Base-by-base conservation (phyloP, 1,140 invertebrate genomes). In the Temnothorax nylanderi region DNA sequence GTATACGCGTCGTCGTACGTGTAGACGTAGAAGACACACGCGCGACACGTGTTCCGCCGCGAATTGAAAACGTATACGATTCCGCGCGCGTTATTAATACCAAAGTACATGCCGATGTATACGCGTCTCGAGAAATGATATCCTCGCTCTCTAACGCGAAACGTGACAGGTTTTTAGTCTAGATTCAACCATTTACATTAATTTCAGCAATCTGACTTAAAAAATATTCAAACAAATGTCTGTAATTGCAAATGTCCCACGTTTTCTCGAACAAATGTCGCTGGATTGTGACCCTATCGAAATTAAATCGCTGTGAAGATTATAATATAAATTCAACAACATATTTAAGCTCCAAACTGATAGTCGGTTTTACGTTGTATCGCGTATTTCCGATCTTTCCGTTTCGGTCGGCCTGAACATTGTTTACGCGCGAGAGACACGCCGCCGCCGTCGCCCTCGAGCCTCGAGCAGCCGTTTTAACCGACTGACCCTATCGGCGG, bases 401-500 rank as follows among this genome's bases (percentile, higher is more conserved):
- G 41, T 65, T 34, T 65, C 76, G 44, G 13, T n/a, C 47, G 1
- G 26, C 18, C 21, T 49, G 62, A 62, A 75, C 21, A 26, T 76
- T 26, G 49, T 84, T 47, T 47, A 44, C 41, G 41, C 49, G 65
- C 34, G 41, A 47, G 60, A 89, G 37, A 88, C 49, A 41, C 69
- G 56, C 60, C 65, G 37, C 85, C 78, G 80, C 72, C 41, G 62
- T 32, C 26, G 26, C 26, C 26, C 26, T 26, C 26, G 26, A 26
- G 26, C 26, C 26, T 26, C n/a, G 32, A 54, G 58, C 67, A 65
- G 62, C 51, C 64, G 21, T 76, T 86, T 88, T 64, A 90, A 65
- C 87, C 81, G 72, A 86, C 69, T 74, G 88, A 87, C 88, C 88
- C 85, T 88, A 91, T 89, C 88, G 89, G 7, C 65, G 65, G 6